phyloP scores from a whole-genome alignment of 2,113 vertebrate species.

The Morone chrysops region DNA sequence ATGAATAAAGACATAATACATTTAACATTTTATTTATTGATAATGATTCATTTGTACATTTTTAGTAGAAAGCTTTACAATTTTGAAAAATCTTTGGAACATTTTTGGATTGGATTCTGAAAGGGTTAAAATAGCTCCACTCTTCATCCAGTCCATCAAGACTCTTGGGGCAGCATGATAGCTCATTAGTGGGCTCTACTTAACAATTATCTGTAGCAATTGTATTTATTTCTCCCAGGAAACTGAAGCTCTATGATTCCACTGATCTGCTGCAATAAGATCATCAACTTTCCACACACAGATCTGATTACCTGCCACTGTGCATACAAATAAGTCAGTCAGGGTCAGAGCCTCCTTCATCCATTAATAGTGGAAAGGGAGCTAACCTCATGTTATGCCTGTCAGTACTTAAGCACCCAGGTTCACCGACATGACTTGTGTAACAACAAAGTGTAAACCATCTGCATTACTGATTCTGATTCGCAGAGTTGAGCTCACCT shows the following conservation, averaged over 20 bases:
- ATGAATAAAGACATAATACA: no score
- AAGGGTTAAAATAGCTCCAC: background rate
- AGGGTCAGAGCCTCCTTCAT: conserved; percentile 31
- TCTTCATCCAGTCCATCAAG: background rate
- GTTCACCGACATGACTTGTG: conserved; percentile 36
- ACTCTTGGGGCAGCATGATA: background rate
- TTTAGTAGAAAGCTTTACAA: no score
- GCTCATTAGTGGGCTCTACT: background rate
- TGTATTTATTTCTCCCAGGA: conserved; percentile 9
- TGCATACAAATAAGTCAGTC: conserved; percentile 33
- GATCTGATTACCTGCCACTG: conserved; percentile 34
- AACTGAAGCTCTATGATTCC: conserved; percentile 1
- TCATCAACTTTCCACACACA: conserved; percentile 18
- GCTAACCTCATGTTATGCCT: conserved; percentile 40
- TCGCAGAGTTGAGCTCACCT: background rate
- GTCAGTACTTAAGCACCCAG: conserved; percentile 23
- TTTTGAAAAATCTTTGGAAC: no score
- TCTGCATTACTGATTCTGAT: conserved; percentile 11
- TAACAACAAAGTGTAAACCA: conserved; percentile 23
- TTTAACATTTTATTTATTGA: no score
- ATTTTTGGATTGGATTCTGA: no score
- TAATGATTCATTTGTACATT: no score
- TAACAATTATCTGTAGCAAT: background rate
- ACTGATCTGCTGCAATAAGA: conserved; percentile 27
- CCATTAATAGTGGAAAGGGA: conserved; percentile 45